Base-by-base conservation (phyloP, 2,888 invertebrate species). In the Troides oblongomaculatus region DNA sequence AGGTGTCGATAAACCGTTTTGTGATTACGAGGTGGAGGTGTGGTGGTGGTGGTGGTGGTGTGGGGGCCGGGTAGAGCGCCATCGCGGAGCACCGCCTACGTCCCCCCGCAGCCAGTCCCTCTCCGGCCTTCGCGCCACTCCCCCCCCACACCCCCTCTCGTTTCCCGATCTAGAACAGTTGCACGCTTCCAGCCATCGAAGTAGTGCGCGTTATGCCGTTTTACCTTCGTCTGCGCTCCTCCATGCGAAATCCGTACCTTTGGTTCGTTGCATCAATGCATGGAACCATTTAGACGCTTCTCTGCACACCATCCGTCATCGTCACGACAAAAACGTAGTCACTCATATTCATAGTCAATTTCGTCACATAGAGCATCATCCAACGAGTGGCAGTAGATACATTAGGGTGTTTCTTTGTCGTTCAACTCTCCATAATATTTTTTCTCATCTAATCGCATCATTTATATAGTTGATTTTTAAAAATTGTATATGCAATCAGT, bases 251-350 rank as follows among this genome's bases (percentile, higher is more conserved):
- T 81, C 86, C 83, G 86, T 84, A 81, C 81, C 85, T 81, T 87
- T 85, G 92, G 92, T 92, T 92, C 92, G 92, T 92, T 89, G 91
- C 91, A 87, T 84, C 81, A 79, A 87, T 88, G 92, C 92, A 92
- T 92, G 92, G 92, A 82, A 87, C 92, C 92, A 91, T 89, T 83
- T 92, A 92, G 91, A 88, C 80, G 92, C 92, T 92, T 92, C 77
- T 79, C 80, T 87, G 91, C 90, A 91, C 89, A 79, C 75, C 79
- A 84, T 84, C 80, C 80, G 84, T 83, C 84, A 85, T 82, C 78
- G 80, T 83, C 81, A 83, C 82, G 70, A 74, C 72, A 72, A 77
- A 76, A 77, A 77, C 71, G 74, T 73, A 72, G 50, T 21, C 21
- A 21, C 66, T 74, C 77, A 78, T 78, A 71, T 72, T 78, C 79